Conservation (phyloP, 2,797 vertebrate species). For the Hirundo rustica region DNA sequence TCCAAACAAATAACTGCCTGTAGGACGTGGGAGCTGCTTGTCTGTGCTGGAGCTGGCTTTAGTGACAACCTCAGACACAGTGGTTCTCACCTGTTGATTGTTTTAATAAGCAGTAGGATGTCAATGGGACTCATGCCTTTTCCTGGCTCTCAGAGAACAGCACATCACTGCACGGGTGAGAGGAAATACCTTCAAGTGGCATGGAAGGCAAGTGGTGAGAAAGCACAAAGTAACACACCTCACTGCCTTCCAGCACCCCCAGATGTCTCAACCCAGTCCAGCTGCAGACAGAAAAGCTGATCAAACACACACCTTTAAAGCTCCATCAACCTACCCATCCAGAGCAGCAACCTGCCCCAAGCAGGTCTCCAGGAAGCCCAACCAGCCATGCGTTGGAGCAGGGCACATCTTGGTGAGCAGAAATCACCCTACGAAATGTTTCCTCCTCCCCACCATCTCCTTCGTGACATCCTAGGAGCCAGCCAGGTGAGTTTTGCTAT, state of each 20-base stretch:
- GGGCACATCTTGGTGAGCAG: background rate
- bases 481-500: background rate
- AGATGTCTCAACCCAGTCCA: background rate
- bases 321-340: background rate
- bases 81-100: background rate
- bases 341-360: background rate
- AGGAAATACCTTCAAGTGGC: background rate
- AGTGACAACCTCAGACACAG: background rate
- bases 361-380: background rate
- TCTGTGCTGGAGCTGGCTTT: background rate
- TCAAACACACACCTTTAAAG: background rate
- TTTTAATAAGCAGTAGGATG: background rate
- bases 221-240: background rate
- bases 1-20: background rate
- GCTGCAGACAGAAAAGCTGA: background rate
- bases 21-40: background rate
- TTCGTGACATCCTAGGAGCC: background rate
- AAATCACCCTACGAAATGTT: rapidly evolving
- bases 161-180: background rate
- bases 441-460: background rate
- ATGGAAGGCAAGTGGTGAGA: background rate
- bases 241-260: background rate
- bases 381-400: rapidly evolving
- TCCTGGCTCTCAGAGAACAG: background rate
- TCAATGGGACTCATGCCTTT: background rate